Evolutionary conservation across 2,797 vertebrate genomes (phyloP), one percentile per base, ranked within the genome.

Genomic region (Falco peregrinus): DNA sequence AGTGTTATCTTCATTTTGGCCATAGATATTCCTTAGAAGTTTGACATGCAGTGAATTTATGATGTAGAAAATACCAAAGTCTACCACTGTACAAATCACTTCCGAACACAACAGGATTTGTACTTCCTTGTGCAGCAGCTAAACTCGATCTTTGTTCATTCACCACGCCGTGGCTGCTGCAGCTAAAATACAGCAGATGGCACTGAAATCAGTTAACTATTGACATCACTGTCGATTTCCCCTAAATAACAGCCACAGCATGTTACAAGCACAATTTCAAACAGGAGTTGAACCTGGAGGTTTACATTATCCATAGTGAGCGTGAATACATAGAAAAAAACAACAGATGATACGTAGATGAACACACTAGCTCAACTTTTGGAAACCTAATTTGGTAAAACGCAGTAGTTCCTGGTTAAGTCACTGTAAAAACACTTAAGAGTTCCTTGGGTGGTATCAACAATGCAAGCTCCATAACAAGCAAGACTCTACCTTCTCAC

Each of bases 181-280:
- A 85, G 91, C 45, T 64, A 29, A 59, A 56, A 54, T 15, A 28
- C 91, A 78, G 80, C 94, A 94, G 89, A 77, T 67, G 75, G 84
- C 75, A 65, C 57, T 3, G 1, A 76, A 84, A 84, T 45, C 69
- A 29, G 68, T 59, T 43, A 22, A 16, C 53, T 50, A 13, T 41
- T 60, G 39, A 22, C 41, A 31, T 8, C 3, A 28, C 41, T 35
- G 19, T 14, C 5, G 1, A 24, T 35, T 43, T 73, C 25, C 65
- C 59, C 16, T 59, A 35, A 77, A 45, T 10, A 37, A 37, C 13
- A 9, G 26, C 18, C 48, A 16, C 24, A 24, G 5, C 8, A 35
- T 8, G 9, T 21, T 35, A 29, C 35, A 45, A 59, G 22, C 29
- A 16, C 25, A 60, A 2, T 48, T 50, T 63, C 20, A 37, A 79